Percentiles rank a stretch among this genome's conserved stretches.
These are phyloP conservation scores for Dinoponera quadriceps DNA, from an alignment of 1,140 invertebrate genomes.

Conservation along the genomic window DNA sequence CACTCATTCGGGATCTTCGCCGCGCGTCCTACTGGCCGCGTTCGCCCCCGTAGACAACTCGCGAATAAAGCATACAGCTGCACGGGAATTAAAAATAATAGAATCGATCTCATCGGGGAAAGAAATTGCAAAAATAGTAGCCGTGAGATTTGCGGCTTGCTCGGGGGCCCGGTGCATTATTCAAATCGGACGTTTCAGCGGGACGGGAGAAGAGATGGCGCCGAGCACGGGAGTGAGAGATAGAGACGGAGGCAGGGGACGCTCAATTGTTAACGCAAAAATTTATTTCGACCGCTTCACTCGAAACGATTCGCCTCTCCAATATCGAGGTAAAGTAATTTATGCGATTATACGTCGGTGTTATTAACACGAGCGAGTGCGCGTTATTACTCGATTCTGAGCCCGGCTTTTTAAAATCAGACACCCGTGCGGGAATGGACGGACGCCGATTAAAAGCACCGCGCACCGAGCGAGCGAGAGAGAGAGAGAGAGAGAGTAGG, in stretches of 20 bases:
- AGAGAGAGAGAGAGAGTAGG: too few relatives aligned
- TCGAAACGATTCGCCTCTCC: not conserved
- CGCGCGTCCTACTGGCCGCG: constrained; percentile 24
- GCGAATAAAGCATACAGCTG: constrained; percentile 31
- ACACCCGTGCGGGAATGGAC: not conserved
- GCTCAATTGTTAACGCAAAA: constrained; percentile 23
- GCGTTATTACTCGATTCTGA: constrained; percentile 16
- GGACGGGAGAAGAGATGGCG: too few relatives aligned
- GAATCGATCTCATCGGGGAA: constrained; percentile 34
- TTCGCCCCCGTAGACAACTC: constrained; percentile 19
- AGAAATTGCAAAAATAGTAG: constrained; percentile 63
- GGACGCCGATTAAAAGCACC: constrained; percentile 17
- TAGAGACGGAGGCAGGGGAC: not conserved
- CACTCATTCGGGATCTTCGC: not conserved
- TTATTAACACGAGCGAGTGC: constrained; percentile 29
- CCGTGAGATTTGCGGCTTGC: constrained; percentile 10
- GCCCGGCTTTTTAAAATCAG: not conserved
- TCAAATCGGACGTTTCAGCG: constrained; percentile 34
- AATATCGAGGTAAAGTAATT: constrained; percentile 30
- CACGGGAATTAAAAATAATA: constrained; percentile 51
- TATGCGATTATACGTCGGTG: not conserved
- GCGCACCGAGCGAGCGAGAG: not conserved
- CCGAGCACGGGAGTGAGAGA: not conserved
- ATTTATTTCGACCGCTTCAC: constrained; percentile 34
- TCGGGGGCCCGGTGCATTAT: constrained; percentile 31